A percentile compares a stretch with the other conserved stretches of the same genome.
phyloP scores from a whole-genome alignment of 2,888 invertebrate species.

The Chalcis sispes region DNA sequence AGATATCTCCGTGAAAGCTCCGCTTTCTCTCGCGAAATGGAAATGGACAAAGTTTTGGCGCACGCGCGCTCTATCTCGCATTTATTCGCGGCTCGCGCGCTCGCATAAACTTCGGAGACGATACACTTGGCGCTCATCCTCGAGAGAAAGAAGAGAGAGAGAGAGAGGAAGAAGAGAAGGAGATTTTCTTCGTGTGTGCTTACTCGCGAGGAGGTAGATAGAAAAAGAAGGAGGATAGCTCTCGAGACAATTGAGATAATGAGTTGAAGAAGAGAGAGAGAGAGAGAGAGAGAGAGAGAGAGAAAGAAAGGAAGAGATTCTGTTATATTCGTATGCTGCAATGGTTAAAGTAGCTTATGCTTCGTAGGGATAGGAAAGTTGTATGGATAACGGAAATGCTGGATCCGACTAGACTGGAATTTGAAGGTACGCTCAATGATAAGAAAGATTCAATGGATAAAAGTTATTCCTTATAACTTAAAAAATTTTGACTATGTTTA shows the following conservation, averaged over 20 bases:
- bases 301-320: background rate
- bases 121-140: constrained; percentile 69
- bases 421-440: too few species aligned
- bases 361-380: too few species aligned
- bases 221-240: background rate
- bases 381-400: background rate
- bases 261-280: background rate
- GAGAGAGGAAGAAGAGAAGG: background rate
- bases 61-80: constrained; percentile 46
- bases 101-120: constrained; percentile 66
- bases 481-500: too few species aligned
- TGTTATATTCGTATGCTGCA: too few species aligned
- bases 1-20: constrained; percentile 61
- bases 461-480: too few species aligned
- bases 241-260: constrained; percentile 30
- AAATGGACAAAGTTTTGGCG: constrained; percentile 72
- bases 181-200: background rate
- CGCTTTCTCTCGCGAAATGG: constrained; percentile 65
- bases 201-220: constrained; percentile 10
- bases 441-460: too few species aligned
- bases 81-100: constrained; percentile 60
- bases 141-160: constrained; percentile 45
- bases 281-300: background rate
- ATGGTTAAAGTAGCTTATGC: too few species aligned
- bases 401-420: too few species aligned